phyloP scores from a whole-genome alignment of 2,113 vertebrate genomes.

The Chloebia gouldiae region DNA sequence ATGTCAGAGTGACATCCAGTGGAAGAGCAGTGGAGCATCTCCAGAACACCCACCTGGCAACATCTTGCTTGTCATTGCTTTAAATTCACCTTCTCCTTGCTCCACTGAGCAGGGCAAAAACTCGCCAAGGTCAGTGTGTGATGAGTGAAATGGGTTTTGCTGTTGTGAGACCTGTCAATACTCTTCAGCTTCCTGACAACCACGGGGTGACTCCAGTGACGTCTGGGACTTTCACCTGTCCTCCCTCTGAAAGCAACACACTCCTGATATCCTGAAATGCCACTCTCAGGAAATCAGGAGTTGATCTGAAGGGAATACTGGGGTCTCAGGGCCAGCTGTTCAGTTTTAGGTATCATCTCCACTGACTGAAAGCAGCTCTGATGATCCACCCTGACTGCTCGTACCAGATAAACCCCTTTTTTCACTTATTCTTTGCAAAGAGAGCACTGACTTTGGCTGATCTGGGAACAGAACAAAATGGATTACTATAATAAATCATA shows the following conservation, averaged over 20 bases:
- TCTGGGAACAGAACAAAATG: slow-evolving; percentile 4
- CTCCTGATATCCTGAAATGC: slow-evolving; percentile 2
- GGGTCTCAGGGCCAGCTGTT: slow-evolving; percentile 14
- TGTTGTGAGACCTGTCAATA: slow-evolving; percentile 19
- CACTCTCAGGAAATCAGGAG: not conserved
- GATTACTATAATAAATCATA: not conserved
- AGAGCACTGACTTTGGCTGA: not conserved
- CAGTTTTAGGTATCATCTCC: not conserved
- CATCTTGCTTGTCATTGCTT: not conserved
- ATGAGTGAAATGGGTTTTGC: not conserved
- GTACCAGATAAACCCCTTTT: not conserved
- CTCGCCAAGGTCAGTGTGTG: slow-evolving; percentile 16
- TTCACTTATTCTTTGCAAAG: not conserved
- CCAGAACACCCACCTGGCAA: not conserved
- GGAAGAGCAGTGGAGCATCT: not conserved
- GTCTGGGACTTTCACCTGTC: not conserved
- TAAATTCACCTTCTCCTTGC: not conserved
- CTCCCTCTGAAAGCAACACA: slow-evolving; percentile 6
- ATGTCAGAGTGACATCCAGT: slow-evolving; percentile 49
- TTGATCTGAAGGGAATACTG: not conserved
- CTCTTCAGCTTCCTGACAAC: not conserved
- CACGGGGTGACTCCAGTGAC: not conserved
- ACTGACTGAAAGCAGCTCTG: not conserved
- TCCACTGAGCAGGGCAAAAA: slow-evolving; percentile 10
- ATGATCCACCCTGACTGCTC: not conserved